Evolutionary conservation across 2,797 vertebrate species (phyloP).

Genomic region (Propithecus deckenii): DNA sequence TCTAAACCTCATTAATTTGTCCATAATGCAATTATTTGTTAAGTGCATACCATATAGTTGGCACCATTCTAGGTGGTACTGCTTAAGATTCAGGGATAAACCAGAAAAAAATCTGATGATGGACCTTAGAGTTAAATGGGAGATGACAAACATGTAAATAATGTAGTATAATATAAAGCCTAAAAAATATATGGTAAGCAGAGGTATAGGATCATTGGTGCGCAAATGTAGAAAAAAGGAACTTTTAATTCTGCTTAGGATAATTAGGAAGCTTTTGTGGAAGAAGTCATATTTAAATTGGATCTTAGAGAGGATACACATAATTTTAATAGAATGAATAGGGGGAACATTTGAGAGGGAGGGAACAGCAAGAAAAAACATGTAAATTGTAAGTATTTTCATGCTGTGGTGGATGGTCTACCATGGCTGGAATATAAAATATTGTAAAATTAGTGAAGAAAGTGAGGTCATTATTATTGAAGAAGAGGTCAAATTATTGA

Average conservation of each 20-base stretch:
- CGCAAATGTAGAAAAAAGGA: background rate
- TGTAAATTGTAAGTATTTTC: background rate
- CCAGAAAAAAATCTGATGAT: background rate
- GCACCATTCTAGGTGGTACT: background rate
- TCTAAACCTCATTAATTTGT: background rate
- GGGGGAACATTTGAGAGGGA: background rate
- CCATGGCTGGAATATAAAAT: background rate
- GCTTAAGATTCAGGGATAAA: background rate
- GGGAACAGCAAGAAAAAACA: background rate
- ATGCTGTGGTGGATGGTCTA: background rate
- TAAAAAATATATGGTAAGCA: conserved; percentile 20
- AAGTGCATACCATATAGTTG: background rate
- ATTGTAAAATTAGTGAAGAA: background rate
- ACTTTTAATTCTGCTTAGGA: background rate
- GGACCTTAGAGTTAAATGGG: background rate
- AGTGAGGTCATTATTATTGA: background rate
- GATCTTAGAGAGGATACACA: background rate
- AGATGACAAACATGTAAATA: background rate
- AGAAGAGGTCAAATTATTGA: background rate
- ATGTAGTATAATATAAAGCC: background rate
- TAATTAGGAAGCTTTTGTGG: background rate
- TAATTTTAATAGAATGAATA: background rate
- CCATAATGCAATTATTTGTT: background rate
- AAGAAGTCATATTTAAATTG: background rate
- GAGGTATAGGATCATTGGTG: background rate